Conservation (phyloP, 2,113 vertebrate species). For the Ctenomys sociabilis region DNA sequence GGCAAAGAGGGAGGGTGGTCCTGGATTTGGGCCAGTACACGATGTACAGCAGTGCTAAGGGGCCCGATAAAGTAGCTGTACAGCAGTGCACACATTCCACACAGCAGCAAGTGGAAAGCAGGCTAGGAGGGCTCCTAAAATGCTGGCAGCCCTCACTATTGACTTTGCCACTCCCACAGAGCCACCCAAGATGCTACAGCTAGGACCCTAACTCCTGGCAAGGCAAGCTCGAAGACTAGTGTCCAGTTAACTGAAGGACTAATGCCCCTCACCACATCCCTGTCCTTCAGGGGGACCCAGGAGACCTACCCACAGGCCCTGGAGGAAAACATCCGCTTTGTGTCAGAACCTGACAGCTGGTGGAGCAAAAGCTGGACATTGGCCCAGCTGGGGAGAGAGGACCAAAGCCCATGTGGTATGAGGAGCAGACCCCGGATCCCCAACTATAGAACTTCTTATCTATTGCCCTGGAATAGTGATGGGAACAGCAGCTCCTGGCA, state of each 20-base stretch:
- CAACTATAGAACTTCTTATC: conserved; percentile 94
- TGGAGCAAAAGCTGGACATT: conserved; percentile 91
- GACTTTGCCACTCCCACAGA: not conserved
- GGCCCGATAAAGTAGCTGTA: not conserved
- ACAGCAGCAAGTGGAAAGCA: not conserved
- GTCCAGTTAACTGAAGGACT: conserved; percentile 94
- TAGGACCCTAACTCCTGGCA: not conserved
- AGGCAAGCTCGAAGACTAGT: conserved; percentile 91
- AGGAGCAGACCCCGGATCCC: conserved; percentile 87
- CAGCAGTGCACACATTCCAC: not conserved
- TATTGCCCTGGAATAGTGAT: conserved; percentile 98
- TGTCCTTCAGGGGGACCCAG: conserved; percentile 81
- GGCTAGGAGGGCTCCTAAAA: not conserved
- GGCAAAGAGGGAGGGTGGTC: not conserved
- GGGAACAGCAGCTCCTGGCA: conserved; percentile 96
- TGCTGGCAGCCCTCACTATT: not conserved
- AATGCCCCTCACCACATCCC: conserved; percentile 85
- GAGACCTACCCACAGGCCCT: conserved; percentile 94
- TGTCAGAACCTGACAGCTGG: conserved; percentile 95
- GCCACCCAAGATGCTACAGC: not conserved
- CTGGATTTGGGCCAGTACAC: not conserved
- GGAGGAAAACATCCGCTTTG: conserved; percentile 95
- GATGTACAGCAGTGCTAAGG: not conserved
- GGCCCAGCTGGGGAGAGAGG: conserved; percentile 78
- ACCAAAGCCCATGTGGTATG: conserved; percentile 88